Base-by-base conservation (phyloP, 2,113 vertebrate species). In the Callochromis pleurospilus region DNA sequence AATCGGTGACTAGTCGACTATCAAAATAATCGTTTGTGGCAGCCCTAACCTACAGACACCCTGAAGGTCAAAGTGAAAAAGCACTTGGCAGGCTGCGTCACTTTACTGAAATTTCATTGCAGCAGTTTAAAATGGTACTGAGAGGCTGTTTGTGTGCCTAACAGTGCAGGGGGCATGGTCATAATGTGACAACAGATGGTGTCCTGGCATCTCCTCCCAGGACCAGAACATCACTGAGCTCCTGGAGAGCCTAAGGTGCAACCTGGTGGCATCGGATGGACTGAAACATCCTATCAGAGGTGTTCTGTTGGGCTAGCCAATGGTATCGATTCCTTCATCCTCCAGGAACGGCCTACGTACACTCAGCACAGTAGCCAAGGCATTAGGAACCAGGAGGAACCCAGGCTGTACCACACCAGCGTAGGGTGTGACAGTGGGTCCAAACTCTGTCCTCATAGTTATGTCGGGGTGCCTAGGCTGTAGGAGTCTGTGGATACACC, bases 21-120 rank as follows among this genome's bases (percentile, higher is more conserved):
- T 33, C 31, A 33, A 1, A 33, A 33, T 33, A 33, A 33, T 33
- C 7, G 7, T 33, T 33, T 33, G 33, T 33, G 33, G 33, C 7
- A 33, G 33, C 33, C 3, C 33, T 33, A 0, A 8, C 33, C 60
- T n/a, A 38, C 17, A 38, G 60, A 65, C 6, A 0, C 17, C 31
- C 17, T 38, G 17, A n/a, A 38, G 19, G 4, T 65, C 10, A 65
- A 65, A 38, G 4, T 21, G 60, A 38, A 5, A 65, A 65, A 38
- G 33, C 4, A 38, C 11, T 17, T 12, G 4, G 60, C 6, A 58
- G 55, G 55, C 55, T 56, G 24, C 0, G 13, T 5, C 3, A 38
- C 31, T 65, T 36, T 12, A 0, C 10, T 38, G 33, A 65, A 38
- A 65, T 38, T 0, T 65, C 6, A 65, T 65, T 38, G 60, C 19